Conservation (phyloP, 2,113 vertebrate genomes). For the Podilymbus podiceps region DNA sequence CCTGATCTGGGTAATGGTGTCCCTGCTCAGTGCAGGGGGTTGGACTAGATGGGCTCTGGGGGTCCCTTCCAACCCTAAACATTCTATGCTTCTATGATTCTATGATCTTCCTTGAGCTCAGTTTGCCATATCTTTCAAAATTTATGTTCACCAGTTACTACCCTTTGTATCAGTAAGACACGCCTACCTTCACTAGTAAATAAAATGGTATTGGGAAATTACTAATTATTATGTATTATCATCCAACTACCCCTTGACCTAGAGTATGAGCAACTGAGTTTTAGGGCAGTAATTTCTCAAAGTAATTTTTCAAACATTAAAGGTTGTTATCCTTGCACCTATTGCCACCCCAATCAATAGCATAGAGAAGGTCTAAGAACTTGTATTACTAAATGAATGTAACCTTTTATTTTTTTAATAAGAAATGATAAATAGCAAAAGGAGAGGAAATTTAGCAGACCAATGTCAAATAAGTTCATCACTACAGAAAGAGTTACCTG, state of each 20-base stretch:
- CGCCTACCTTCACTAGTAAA: background rate
- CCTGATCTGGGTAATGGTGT: too few species aligned
- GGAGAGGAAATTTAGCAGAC: background rate
- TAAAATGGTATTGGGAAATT: background rate
- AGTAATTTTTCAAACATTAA: background rate
- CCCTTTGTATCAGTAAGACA: background rate
- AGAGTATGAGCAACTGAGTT: background rate
- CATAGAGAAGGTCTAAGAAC: background rate
- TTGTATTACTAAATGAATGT: background rate
- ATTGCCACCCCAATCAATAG: background rate
- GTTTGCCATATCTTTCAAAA: background rate
- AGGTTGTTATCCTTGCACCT: background rate
- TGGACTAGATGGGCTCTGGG: too few species aligned
- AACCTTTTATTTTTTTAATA: background rate
- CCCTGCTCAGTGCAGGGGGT: too few species aligned
- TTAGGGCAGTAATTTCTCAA: background rate
- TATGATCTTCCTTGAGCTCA: background rate
- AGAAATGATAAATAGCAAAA: background rate
- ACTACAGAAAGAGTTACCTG: conserved; percentile 15
- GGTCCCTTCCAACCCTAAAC: too few species aligned
- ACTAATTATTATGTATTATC: background rate
- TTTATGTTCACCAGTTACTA: background rate
- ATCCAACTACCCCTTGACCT: background rate
- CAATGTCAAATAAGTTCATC: background rate
- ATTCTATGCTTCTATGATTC: too few species aligned